These are phyloP conservation scores for Chamaea fasciata DNA, from an alignment of 2,113 vertebrate genomes.

Conservation along the genomic window DNA sequence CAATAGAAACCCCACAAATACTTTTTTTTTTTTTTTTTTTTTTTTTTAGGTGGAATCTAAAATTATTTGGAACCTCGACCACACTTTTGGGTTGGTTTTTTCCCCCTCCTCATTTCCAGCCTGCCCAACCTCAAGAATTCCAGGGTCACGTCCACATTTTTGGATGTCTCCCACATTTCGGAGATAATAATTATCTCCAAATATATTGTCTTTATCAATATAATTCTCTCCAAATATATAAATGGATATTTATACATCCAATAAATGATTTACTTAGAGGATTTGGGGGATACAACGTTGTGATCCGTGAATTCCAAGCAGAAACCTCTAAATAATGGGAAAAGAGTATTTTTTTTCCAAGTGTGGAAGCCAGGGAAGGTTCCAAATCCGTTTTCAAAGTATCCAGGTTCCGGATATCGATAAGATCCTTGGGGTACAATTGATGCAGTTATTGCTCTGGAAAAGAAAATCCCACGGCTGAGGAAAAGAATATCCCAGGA, in stretches of 20 bases:
- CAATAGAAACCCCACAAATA: accelerated
- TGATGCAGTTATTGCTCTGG: neutral
- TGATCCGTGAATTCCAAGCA: neutral
- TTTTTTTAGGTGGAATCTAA: neutral
- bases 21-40: no score
- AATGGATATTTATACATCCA: no score
- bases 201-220: no score
- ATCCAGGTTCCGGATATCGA: neutral
- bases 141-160: neutral
- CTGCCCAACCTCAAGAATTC: neutral
- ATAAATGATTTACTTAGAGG: neutral
- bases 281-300: neutral
- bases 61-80: neutral
- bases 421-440: neutral
- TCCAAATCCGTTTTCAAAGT: neutral
- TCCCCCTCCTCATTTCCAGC: neutral
- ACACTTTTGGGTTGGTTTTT: neutral
- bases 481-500: neutral
- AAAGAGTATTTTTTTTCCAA: neutral
- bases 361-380: neutral
- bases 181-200: no score
- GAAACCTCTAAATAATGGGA: neutral
- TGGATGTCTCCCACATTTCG: neutral
- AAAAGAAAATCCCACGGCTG: neutral
- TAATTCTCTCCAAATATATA: no score